Conservation (phyloP, 2,888 invertebrate genomes). For the Psylliodes chrysocephalus region DNA sequence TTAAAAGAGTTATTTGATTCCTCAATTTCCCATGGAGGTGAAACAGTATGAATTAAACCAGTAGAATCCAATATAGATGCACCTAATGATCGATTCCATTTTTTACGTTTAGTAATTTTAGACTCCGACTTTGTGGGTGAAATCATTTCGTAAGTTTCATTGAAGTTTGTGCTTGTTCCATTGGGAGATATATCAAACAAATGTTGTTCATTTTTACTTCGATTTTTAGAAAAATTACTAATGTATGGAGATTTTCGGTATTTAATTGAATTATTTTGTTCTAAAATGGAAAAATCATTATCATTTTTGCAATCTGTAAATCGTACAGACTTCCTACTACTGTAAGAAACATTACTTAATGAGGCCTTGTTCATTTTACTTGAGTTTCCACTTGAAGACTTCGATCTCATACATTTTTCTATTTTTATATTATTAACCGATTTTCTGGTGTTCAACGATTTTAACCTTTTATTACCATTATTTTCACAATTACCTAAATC, state of each 20-base stretch:
- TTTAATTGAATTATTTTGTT: background rate
- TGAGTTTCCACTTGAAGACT: too few species aligned
- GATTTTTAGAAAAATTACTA: too few species aligned
- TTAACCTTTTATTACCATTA: background rate
- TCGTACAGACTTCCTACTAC: conserved; percentile 17
- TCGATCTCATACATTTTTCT: too few species aligned
- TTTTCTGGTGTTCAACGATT: background rate
- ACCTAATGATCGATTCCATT: conserved; percentile 33
- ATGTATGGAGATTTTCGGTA: conserved; percentile 11
- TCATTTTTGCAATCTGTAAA: too few species aligned
- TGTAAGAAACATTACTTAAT: background rate
- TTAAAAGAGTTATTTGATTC: background rate
- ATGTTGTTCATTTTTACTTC: background rate
- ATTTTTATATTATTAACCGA: too few species aligned
- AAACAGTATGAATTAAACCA: conserved; percentile 20
- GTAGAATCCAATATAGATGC: conserved; percentile 28
- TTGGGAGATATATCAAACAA: background rate
- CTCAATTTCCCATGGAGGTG: conserved; percentile 23
- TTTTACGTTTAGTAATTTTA: conserved; percentile 28
- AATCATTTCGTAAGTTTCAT: background rate
- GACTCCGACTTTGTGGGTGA: background rate
- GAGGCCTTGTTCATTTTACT: too few species aligned
- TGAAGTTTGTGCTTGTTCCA: background rate
- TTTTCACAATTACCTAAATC: background rate
- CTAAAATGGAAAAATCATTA: background rate